Conservation (phyloP, 2,888 invertebrate genomes). For the Hyposoter didymator region DNA sequence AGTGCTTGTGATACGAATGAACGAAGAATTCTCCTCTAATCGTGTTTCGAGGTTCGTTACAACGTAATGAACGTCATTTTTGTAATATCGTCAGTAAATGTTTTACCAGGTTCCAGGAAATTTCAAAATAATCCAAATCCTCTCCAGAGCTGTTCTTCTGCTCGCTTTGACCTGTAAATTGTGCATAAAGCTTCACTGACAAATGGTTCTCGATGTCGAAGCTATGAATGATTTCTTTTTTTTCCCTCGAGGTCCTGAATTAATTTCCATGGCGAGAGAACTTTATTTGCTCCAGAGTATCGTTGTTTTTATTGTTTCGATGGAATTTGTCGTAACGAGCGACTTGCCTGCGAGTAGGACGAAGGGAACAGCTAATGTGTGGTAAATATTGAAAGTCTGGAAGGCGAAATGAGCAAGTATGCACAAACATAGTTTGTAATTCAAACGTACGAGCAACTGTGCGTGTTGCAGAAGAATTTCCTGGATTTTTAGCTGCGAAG, state of each 20-base stretch:
- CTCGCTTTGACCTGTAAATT: background rate
- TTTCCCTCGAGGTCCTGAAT: background rate
- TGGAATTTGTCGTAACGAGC: background rate
- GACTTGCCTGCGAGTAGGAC: background rate
- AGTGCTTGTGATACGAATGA: conserved; percentile 45
- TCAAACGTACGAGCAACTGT: background rate
- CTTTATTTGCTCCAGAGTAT: background rate
- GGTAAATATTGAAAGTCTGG: background rate
- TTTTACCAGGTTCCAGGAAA: background rate
- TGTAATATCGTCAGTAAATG: background rate
- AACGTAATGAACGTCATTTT: background rate
- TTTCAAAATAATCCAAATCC: background rate
- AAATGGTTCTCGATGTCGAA: background rate
- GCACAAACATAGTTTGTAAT: background rate
- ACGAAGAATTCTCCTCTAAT: conserved; percentile 53
- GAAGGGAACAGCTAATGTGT: background rate
- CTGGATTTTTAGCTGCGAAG: background rate
- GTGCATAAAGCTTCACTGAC: background rate
- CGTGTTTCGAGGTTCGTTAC: conserved; percentile 20
- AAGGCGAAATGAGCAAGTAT: background rate
- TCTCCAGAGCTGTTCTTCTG: background rate
- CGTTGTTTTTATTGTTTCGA: background rate
- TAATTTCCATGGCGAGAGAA: background rate
- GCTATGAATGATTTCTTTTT: background rate
- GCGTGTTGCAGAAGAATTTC: background rate